Base-by-base conservation (phyloP, 2,113 vertebrate species). In the Glareola pratincola region DNA sequence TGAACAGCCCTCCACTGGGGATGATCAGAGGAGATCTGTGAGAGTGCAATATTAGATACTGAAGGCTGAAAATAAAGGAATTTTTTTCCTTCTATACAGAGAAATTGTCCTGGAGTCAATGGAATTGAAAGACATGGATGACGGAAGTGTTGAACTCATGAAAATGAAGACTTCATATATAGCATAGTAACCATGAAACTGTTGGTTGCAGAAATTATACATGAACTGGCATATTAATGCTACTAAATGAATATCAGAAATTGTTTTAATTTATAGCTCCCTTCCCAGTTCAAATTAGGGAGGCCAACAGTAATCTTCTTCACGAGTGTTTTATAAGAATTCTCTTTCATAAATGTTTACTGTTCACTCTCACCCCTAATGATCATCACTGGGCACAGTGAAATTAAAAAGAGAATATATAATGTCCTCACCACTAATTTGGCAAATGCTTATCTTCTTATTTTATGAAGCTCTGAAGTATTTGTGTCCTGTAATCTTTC, bases 301-400 rank as follows among this genome's bases (percentile, higher is more conserved):
- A 94, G 41, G 54, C 66, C 82, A 88, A 92, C 18, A 93, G 53
- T 88, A 94, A 68, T 64, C 51, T 68, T 43, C 83, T 94, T 84
- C 36, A 82, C 26, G 59, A 51, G 34, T 57, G 59, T 94, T 94
- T 91, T 77, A 62, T 66, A 83, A 78, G 43, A 88, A 39, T 88
- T 83, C 62, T 71, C 39, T 92, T 97, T 94, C 85, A 54, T 68
- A 94, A 95, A 85, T 88, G 29, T 90, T 75, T 92, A 50, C 78
- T 68, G 41, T 80, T 92, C 36, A 56, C 14, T 94, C 34, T 84
- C 74, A 86, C 57, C 80, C 62, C 30, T 92, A 75, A 91, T 73
- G 87, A 82, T 85, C 72, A 43, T 76, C 51, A 27, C 51, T 85
- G 51, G 86, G 47, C 69, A 80, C 54, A 74, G 51, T 80, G 79